Percentiles rank a stretch among this genome's conserved stretches.
Evolutionary conservation across 2,797 vertebrate species (phyloP).

Genomic region (Centropyge bicolor): DNA sequence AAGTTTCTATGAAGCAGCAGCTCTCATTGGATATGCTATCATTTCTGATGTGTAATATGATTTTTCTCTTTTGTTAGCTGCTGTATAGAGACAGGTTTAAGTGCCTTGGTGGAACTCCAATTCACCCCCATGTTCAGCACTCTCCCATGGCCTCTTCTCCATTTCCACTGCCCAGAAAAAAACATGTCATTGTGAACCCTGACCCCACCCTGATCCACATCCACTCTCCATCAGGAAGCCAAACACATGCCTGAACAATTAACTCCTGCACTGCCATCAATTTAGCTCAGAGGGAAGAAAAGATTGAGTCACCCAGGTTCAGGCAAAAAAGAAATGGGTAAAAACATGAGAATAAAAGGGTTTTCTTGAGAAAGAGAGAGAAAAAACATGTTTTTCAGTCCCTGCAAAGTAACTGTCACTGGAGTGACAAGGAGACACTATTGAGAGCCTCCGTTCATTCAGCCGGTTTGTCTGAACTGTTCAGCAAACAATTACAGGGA

Average conservation of each 20-base stretch:
- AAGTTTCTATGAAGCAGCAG: slow-evolving; percentile 53
- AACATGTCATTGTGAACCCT: slow-evolving; percentile 81
- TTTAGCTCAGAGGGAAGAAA: slow-evolving; percentile 83
- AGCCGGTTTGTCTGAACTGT: slow-evolving; percentile 74
- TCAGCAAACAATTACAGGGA: slow-evolving; percentile 75
- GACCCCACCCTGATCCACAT: slow-evolving; percentile 80
- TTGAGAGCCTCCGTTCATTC: slow-evolving; percentile 81
- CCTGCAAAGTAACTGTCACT: slow-evolving; percentile 79
- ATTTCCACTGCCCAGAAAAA: slow-evolving; percentile 78
- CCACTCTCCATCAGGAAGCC: slow-evolving; percentile 84
- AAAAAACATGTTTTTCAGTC: slow-evolving; percentile 79
- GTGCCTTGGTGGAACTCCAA: slow-evolving; percentile 80
- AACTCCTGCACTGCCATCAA: slow-evolving; percentile 85
- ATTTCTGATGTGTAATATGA: slow-evolving; percentile 67
- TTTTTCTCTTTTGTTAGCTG: slow-evolving; percentile 76
- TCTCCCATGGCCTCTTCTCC: slow-evolving; percentile 82
- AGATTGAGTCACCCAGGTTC: slow-evolving; percentile 82
- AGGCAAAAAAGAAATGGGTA: slow-evolving; percentile 74
- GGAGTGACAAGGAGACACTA: slow-evolving; percentile 80
- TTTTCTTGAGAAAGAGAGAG: slow-evolving; percentile 73
- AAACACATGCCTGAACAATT: slow-evolving; percentile 86
- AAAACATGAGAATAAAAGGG: slow-evolving; percentile 77
- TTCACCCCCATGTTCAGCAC: slow-evolving; percentile 79
- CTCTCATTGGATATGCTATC: slow-evolving; percentile 64
- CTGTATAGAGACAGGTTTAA: slow-evolving; percentile 81